Conservation (phyloP, 2,797 vertebrate species). For the Carcharodon carcharias region DNA sequence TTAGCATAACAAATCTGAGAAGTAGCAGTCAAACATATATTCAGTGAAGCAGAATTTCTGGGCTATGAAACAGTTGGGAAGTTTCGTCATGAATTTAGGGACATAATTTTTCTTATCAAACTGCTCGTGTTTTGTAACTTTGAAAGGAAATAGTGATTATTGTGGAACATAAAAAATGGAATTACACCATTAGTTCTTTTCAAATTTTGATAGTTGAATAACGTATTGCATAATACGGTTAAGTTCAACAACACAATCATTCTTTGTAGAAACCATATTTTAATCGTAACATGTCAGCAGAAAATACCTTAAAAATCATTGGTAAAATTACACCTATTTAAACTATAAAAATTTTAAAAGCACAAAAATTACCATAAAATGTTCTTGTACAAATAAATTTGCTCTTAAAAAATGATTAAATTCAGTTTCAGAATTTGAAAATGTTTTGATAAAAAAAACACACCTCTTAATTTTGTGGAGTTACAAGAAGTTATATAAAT, state of each 20-base stretch:
- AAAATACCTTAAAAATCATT: neutral
- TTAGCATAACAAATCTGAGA: neutral
- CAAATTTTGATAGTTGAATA: neutral
- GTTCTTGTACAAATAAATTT: neutral
- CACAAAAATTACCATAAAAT: neutral
- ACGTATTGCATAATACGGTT: neutral
- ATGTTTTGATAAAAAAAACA: conserved; percentile 30
- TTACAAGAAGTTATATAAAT: conserved; percentile 13
- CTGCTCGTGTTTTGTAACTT: neutral
- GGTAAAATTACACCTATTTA: neutral
- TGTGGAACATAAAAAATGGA: neutral
- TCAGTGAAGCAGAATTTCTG: neutral
- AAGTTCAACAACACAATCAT: neutral
- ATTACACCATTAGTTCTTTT: neutral
- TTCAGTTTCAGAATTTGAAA: neutral
- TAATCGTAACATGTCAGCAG: neutral
- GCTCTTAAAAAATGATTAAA: neutral
- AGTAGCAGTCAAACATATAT: neutral
- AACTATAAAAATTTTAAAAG: neutral
- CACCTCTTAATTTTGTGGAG: conserved; percentile 16
- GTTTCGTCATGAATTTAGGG: neutral
- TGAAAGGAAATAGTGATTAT: conserved; percentile 3
- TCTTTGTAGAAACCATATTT: neutral
- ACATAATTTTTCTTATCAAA: neutral
- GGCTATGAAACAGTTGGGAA: neutral